Evolutionary conservation across 1,140 invertebrate genomes (phyloP), one percentile per base, ranked within the genome.

Genomic region (Leptinotarsa undecemlineata): DNA sequence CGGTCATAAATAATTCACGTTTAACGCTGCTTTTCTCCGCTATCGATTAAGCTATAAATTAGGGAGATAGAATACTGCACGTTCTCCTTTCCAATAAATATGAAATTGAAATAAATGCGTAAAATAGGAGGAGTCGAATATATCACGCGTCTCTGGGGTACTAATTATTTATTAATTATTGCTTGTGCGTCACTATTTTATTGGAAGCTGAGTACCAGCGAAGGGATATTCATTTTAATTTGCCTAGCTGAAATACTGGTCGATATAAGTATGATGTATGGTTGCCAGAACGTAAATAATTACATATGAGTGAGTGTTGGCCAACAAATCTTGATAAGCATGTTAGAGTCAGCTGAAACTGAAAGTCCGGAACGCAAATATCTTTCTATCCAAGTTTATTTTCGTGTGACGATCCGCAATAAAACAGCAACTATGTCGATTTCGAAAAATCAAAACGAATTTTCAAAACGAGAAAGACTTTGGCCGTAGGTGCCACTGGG

Each of bases 111-210:
- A 77, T 72, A 77, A 77, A 77, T 74, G 73, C 76, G 76, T 74
- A 77, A 77, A 77, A 63, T 47, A 66, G 76, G 76, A 6, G 71
- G 70, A 51, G 23, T 73, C 57, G 48, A 75, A 77, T 77, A 75
- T 77, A 75, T 77, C 74, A 77, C 75, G 71, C 71, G 68, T 77
- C 57, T 67, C 71, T 42, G 20, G 76, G 66, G 76, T 72, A 66
- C 64, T 74, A 74, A 77, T 77, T 77, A 77, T 74, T 77, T 72
- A 77, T 69, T 77, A 77, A 77, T 77, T 77, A 77, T 75, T 64
- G 57, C 75, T 61, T 68, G 68, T 21, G 63, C 62, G 69, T 67
- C 61, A 71, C 21, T 48, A n/a, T 71, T 71, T 33, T 47, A 71
- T 71, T 71, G 69, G 69, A 71, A 71, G 60, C 69, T 71, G 69